Evolutionary conservation across 2,797 vertebrate genomes (phyloP), one percentile per base, ranked within the genome.

Genomic region (Karalla daura): DNA sequence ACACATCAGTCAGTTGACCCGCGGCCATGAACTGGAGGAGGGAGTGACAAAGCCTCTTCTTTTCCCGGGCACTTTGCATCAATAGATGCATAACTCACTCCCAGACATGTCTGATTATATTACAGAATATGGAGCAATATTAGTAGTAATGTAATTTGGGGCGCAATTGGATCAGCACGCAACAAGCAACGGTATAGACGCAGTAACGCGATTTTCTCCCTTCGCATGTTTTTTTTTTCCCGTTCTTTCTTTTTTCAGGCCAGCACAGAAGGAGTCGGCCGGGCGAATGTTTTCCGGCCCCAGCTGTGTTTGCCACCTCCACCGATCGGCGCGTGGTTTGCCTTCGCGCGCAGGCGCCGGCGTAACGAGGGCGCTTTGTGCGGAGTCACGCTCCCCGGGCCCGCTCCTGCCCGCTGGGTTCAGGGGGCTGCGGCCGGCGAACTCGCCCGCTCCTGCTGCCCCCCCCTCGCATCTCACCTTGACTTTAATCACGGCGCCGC

Each of bases 391-490:
- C n/a, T n/a, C n/a, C n/a, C n/a, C n/a, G n/a, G n/a, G n/a, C n/a
- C n/a, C n/a, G n/a, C n/a, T n/a, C 75, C 24, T 63, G 70, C 51
- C 53, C 37, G 58, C 47, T 71, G 37, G 66, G 60, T 32, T 78
- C 35, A 21, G n/a, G 28, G 44, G 70, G 66, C 45, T 71, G 33
- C 68, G n/a, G n/a, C n/a, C n/a, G n/a, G n/a, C n/a, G n/a, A n/a
- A n/a, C n/a, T n/a, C n/a, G n/a, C n/a, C n/a, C n/a, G n/a, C n/a
- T n/a, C n/a, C n/a, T n/a, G n/a, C n/a, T n/a, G n/a, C n/a, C 47
- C 53, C 50, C 18, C 50, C 41, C 70, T 70, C 52, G 69, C 15
- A 17, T 63, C 74, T 56, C 24, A 50, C 50, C 47, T 25, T 5
- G 15, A 6, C 50, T 59, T 70, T 33, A 72, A 81, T 81, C 63